Conservation (phyloP, 2,113 vertebrate genomes). For the Equus quagga region DNA sequence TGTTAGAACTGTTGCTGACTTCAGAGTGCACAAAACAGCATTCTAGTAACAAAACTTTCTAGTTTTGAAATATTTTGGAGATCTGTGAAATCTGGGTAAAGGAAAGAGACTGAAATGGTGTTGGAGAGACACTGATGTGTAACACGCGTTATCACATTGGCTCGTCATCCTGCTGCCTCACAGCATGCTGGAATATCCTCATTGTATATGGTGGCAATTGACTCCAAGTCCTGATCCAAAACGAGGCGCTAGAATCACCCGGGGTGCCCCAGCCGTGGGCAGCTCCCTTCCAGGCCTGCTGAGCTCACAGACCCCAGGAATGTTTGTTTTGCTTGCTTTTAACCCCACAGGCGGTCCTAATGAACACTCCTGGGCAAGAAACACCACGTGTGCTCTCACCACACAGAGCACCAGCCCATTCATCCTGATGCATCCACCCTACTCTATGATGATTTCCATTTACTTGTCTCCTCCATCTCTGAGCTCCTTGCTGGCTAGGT, state of each 20-base stretch:
- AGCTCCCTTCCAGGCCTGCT: background rate
- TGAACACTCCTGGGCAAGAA: rapidly evolving
- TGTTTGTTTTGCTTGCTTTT: background rate
- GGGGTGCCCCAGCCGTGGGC: background rate
- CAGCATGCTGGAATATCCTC: no score
- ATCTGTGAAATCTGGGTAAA: background rate
- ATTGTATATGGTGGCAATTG: rapidly evolving
- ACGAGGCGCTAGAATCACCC: background rate
- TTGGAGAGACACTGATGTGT: no score
- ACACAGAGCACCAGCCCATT: background rate
- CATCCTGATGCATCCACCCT: no score
- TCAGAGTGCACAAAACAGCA: background rate
- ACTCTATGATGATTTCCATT: rapidly evolving
- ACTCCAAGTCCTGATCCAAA: background rate
- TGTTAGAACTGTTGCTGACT: rapidly evolving
- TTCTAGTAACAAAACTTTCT: background rate
- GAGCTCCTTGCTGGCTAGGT: background rate
- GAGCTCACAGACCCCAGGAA: background rate
- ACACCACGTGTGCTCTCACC: rapidly evolving
- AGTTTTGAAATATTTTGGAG: background rate
- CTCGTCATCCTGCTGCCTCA: background rate
- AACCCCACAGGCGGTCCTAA: background rate
- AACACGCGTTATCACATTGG: background rate
- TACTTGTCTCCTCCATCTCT: background rate
- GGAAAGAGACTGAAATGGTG: background rate